phyloP scores from a whole-genome alignment of 2,888 invertebrate species.

The Apamea monoglypha region DNA sequence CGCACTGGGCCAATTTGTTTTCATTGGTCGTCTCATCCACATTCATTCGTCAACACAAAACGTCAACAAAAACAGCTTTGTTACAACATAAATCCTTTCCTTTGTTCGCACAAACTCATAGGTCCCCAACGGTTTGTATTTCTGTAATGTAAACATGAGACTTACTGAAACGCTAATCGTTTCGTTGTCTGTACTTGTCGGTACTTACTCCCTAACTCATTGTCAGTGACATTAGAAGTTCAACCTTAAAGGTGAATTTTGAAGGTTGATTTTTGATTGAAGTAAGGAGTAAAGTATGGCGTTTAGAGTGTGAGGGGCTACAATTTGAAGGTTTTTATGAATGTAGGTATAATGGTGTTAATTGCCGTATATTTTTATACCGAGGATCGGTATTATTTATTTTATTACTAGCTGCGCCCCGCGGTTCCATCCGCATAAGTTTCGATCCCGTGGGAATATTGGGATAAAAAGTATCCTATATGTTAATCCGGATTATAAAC shows the following conservation, averaged over 20 bases:
- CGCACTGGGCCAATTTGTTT: not conserved
- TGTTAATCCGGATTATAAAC: too few relatives aligned
- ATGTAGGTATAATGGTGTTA: slow-evolving; percentile 36
- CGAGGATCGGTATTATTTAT: not conserved
- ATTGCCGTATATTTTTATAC: slow-evolving; percentile 41
- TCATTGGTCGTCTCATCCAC: not conserved
- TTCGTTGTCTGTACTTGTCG: slow-evolving; percentile 28
- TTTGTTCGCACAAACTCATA: not conserved
- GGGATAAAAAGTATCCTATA: too few relatives aligned
- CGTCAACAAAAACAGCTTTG: not conserved
- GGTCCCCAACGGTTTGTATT: slow-evolving; percentile 4
- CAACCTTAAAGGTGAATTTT: fast-evolving
- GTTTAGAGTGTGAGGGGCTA: not conserved
- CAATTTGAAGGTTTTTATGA: slow-evolving; percentile 20
- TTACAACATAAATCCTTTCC: not conserved
- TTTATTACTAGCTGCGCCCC: too few relatives aligned
- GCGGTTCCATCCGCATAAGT: too few relatives aligned
- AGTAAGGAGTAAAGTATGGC: not conserved
- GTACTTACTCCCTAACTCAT: not conserved
- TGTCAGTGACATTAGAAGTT: not conserved
- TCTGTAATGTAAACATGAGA: slow-evolving; percentile 21
- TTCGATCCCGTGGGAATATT: too few relatives aligned
- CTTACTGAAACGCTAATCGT: slow-evolving; percentile 42
- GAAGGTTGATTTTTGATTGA: slow-evolving; percentile 9
- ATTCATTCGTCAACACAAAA: not conserved